phyloP scores from a whole-genome alignment of 2,113 vertebrate species.

The Silurus meridionalis region DNA sequence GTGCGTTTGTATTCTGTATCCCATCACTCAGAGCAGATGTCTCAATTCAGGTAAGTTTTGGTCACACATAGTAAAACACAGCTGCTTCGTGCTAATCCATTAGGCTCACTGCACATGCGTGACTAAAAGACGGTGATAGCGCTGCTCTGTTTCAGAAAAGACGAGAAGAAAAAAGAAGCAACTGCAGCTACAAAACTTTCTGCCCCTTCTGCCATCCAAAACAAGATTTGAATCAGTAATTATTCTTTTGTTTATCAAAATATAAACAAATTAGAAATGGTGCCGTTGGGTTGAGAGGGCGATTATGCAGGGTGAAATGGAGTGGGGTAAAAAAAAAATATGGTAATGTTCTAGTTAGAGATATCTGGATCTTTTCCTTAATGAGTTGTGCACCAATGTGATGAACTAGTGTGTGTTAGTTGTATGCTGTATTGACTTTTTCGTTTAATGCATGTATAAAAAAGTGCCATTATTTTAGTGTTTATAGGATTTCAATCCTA shows the following conservation, averaged over 20 bases:
- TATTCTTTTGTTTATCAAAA: slow-evolving; percentile 49
- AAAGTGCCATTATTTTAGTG: not conserved
- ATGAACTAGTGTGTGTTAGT: not conserved
- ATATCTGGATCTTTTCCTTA: slow-evolving; percentile 17
- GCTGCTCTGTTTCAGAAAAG: slow-evolving; percentile 18
- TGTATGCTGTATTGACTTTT: not conserved
- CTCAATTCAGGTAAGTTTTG: slow-evolving; percentile 55
- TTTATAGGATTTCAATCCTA: not conserved
- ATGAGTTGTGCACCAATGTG: slow-evolving; percentile 5
- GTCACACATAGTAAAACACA: slow-evolving; percentile 46
- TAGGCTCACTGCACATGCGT: slow-evolving; percentile 38
- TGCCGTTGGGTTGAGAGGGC: slow-evolving; percentile 19
- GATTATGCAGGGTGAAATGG: slow-evolving; percentile 30
- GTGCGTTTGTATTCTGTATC: slow-evolving; percentile 27
- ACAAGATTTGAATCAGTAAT: slow-evolving; percentile 40
- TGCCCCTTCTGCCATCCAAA: slow-evolving; percentile 28
- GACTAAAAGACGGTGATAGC: slow-evolving; percentile 41
- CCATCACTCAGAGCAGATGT: slow-evolving; percentile 43
- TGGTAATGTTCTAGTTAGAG: not conserved
- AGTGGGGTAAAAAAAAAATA: slow-evolving; percentile 4
- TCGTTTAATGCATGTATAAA: not conserved
- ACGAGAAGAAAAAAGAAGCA: slow-evolving; percentile 8
- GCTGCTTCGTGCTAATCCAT: slow-evolving; percentile 49
- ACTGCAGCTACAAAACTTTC: slow-evolving; percentile 20
- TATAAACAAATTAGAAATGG: slow-evolving; percentile 47